phyloP scores from a whole-genome alignment of 1,140 invertebrate genomes.

The Adelges cooleyi region DNA sequence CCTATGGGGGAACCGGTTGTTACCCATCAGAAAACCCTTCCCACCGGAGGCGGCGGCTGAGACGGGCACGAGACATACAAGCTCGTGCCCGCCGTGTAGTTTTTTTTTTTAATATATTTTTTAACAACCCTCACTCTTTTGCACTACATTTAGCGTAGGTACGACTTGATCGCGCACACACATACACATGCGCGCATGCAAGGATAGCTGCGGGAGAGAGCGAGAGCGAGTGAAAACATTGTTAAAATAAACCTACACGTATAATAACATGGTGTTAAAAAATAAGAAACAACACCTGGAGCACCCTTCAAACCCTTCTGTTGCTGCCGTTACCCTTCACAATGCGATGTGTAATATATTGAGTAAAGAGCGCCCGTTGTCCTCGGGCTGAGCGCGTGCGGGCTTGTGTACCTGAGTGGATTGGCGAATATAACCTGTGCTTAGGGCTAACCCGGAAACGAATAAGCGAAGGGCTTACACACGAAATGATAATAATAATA shows the following conservation, averaged over 20 bases:
- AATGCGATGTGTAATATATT: too few relatives aligned
- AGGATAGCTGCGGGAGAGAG: not conserved
- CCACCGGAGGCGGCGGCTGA: not conserved
- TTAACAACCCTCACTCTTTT: not conserved
- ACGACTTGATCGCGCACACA: too few relatives aligned
- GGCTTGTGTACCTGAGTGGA: too few relatives aligned
- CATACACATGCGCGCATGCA: too few relatives aligned
- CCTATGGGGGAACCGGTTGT: conserved; percentile 7
- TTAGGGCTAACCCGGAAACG: too few relatives aligned
- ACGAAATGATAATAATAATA: too few relatives aligned
- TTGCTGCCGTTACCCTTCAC: too few relatives aligned
- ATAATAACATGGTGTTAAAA: conserved; percentile 25
- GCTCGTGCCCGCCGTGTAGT: conserved; percentile 14
- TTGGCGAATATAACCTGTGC: too few relatives aligned
- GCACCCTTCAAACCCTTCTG: conserved; percentile 26
- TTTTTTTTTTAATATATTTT: conserved; percentile 4
- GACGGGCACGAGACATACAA: conserved; percentile 22
- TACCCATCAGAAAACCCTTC: not conserved
- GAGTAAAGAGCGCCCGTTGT: not conserved
- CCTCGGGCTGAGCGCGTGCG: not conserved
- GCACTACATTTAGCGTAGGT: too few relatives aligned
- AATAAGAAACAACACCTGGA: conserved; percentile 28
- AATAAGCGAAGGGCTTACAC: too few relatives aligned
- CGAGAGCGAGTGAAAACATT: not conserved
- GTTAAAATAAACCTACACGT: not conserved